Evolutionary conservation across 1,140 invertebrate species (phyloP).

Genomic region (Bombyx mori): ASM3026992v2 NC_085115.1:8406501-8407000

Average conservation of each 20-base stretch:
- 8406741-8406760: slow-evolving; percentile 4
- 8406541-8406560: slow-evolving; percentile 50
- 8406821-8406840: neutral
- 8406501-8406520: slow-evolving; percentile 43
- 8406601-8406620: slow-evolving; percentile 43
- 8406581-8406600: slow-evolving; percentile 43
- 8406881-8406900: neutral
- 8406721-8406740: slow-evolving; percentile 12
- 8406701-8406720: slow-evolving; percentile 13
- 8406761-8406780: neutral
- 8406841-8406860: neutral
- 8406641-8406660: slow-evolving; percentile 32
- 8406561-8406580: slow-evolving; percentile 46
- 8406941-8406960: no score
- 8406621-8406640: slow-evolving; percentile 42
- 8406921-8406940: no score
- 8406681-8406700: slow-evolving; percentile 14
- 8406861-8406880: neutral
- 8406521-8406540: slow-evolving; percentile 40
- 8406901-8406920: no score
- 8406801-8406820: no score
- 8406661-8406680: slow-evolving; percentile 19
- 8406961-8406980: no score
- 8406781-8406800: no score
- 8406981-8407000: no score